Conservation (phyloP, 1,140 invertebrate genomes). For the Stegodyphus mimosarum region DNA sequence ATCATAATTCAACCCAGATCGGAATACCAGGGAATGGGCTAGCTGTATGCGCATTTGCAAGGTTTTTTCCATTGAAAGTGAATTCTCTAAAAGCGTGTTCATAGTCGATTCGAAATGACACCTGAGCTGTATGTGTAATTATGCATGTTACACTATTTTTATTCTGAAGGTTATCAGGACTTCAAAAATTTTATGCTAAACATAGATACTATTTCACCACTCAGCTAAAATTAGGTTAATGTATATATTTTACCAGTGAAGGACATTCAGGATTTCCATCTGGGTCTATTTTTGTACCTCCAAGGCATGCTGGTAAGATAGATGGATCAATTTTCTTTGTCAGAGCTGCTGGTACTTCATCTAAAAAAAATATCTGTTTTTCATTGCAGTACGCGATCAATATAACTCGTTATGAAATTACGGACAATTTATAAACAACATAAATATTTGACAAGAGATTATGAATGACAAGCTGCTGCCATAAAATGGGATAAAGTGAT, state of each 20-base stretch:
- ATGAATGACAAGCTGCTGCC: not conserved
- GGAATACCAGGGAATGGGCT: no score
- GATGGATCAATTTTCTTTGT: constrained; percentile 36
- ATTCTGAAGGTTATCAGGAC: no score
- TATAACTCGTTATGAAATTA: not conserved
- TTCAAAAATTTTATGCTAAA: no score
- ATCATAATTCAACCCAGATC: no score
- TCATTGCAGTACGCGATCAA: not conserved
- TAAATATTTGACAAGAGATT: not conserved
- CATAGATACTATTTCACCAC: no score
- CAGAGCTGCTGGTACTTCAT: not conserved
- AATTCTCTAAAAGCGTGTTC: no score
- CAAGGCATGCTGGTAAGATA: constrained; percentile 42
- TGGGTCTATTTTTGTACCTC: constrained; percentile 9
- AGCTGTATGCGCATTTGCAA: no score
- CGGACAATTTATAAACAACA: not conserved
- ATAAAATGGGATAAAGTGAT: not conserved
- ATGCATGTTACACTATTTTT: no score
- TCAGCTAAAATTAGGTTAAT: not conserved
- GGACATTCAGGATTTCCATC: constrained; percentile 34
- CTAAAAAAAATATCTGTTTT: not conserved
- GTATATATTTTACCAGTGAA: constrained; percentile 26
- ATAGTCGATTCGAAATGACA: no score
- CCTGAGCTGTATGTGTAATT: no score
- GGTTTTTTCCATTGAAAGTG: no score